phyloP scores from a whole-genome alignment of 2,888 invertebrate genomes.

The Euplagia quadripunctaria region DNA sequence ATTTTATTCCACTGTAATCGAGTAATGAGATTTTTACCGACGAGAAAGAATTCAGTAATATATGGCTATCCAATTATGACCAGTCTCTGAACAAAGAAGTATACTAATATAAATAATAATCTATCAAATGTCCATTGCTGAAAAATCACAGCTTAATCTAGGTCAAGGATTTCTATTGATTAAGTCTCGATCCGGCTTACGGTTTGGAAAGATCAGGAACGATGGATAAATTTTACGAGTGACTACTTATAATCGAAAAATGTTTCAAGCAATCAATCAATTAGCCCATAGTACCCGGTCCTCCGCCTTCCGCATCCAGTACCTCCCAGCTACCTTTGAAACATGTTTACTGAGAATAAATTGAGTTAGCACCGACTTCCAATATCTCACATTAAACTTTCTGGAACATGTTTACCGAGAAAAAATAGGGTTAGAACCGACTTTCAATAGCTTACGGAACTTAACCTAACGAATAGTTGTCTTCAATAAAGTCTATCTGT shows the following conservation, averaged over 20 bases:
- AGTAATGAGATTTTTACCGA: neutral
- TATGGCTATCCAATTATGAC: neutral
- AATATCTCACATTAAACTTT: too few species aligned
- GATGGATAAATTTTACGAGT: neutral
- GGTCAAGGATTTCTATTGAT: slow-evolving; percentile 10
- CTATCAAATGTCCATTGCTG: neutral
- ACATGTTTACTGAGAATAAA: too few species aligned
- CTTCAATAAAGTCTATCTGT: too few species aligned
- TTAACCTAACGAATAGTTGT: too few species aligned
- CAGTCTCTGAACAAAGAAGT: neutral
- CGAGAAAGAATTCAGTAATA: neutral
- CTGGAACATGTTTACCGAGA: neutral
- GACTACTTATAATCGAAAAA: neutral
- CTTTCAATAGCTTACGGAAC: neutral
- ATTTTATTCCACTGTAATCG: neutral
- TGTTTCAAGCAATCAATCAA: too few species aligned
- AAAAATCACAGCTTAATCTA: neutral
- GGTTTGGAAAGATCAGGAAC: neutral
- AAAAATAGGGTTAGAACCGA: neutral
- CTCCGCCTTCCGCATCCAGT: too few species aligned
- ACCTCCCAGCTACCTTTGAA: too few species aligned
- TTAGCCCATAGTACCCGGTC: too few species aligned
- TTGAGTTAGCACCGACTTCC: too few species aligned
- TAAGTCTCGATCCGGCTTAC: neutral
- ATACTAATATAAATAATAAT: slow-evolving; percentile 1